Evolutionary conservation across 2,113 vertebrate species (phyloP), one percentile per base, ranked within the genome.

Genomic region (Mobula birostris): DNA sequence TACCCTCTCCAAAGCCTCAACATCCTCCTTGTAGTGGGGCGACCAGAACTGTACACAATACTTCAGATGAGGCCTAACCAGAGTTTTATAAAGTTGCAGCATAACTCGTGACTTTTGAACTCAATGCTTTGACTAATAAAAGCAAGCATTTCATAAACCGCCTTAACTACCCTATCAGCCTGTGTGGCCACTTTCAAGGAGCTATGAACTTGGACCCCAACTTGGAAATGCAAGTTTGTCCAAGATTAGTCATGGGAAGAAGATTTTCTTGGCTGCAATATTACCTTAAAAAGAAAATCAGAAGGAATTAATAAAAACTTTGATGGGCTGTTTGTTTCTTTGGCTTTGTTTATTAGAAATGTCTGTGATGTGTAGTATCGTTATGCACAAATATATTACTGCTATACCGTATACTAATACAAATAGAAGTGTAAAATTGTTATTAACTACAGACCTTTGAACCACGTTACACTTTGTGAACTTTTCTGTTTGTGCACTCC

Each of bases 401-500:
- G 29, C 29, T 88, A 17, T 88, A 66, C 36, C 3, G 48, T 48
- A 48, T 32, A 9, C 12, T 11, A 29, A 19, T 90, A n/a, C 61
- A 90, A 32, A 68, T 66, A 32, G 14, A 61, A 68, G 29, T 66
- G 27, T 88, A 29, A 17, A 6, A 88, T 63, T 88, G 85, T 12
- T 85, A 15, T n/a, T 88, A 15, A 32, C 61, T 68, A 29, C 15
- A 19, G 29, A 90, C 0, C 58, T 32, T 15, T 32, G n/a, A 15
- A 63, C 58, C 21, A 66, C 61, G 7, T n/a, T 90, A 66, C 61
- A 90, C 61, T 76, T 93, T 74, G 27, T 76, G 17, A 93, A 94
- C 87, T 94, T 79, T 48, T 48, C 48, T 48, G 68, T 88, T 95
- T 32, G 95, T 36, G 32, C 32, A 14, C 94, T 94, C 63, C 94